phyloP scores from a whole-genome alignment of 1,140 invertebrate species.

The Panulirus ornatus region DNA sequence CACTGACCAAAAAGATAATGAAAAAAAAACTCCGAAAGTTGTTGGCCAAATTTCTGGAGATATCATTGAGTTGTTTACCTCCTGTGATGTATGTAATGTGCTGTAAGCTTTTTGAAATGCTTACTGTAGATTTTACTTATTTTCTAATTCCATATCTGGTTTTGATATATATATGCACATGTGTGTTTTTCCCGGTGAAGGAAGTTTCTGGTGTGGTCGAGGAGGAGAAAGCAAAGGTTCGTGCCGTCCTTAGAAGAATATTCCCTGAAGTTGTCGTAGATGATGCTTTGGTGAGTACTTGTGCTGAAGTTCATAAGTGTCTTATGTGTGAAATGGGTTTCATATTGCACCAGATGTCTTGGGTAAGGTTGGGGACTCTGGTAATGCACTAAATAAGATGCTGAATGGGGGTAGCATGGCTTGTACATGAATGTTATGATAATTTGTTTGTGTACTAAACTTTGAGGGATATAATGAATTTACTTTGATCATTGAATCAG shows the following conservation, averaged over 20 bases:
- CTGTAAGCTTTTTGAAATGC: too few relatives aligned
- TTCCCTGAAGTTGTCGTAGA: constrained; percentile 66
- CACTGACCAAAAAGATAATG: too few relatives aligned
- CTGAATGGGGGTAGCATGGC: neutral
- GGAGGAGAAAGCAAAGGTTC: constrained; percentile 66
- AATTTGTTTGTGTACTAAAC: neutral
- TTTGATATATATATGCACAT: too few relatives aligned
- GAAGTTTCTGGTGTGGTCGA: constrained; percentile 53
- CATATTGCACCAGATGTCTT: neutral
- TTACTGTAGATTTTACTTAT: too few relatives aligned
- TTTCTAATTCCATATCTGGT: too few relatives aligned
- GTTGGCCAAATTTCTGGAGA: too few relatives aligned
- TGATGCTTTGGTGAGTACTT: constrained; percentile 63
- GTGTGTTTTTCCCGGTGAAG: neutral
- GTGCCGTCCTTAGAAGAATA: constrained; percentile 71
- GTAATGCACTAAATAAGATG: neutral
- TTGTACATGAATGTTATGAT: neutral
- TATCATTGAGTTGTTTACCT: too few relatives aligned
- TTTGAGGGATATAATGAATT: neutral
- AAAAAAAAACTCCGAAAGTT: too few relatives aligned
- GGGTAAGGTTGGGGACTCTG: neutral
- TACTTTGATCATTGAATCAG: neutral
- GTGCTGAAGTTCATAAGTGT: neutral
- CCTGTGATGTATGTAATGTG: too few relatives aligned
- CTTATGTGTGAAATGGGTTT: neutral